These are phyloP conservation scores for Polypedilum vanderplanki DNA, from an alignment of 1,140 invertebrate genomes.

Conservation along the genomic window DNA sequence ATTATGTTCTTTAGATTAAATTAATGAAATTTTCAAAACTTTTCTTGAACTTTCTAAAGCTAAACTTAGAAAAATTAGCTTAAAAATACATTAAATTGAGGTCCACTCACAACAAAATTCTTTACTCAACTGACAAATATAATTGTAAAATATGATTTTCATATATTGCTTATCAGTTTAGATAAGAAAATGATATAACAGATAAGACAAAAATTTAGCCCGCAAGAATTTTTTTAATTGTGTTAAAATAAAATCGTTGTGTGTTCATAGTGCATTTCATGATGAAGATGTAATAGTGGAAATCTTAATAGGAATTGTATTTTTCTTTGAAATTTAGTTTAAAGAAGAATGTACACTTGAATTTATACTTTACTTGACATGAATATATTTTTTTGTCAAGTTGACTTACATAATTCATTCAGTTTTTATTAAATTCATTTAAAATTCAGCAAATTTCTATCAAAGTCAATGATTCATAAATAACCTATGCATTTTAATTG, in stretches of 20 bases:
- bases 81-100: neutral
- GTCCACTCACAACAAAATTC: neutral
- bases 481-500: too few species aligned
- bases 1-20: neutral
- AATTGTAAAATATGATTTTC: neutral
- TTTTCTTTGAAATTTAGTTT: neutral
- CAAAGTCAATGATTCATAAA: too few species aligned
- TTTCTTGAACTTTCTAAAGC: neutral
- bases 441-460: too few species aligned
- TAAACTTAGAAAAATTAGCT: neutral
- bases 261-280: neutral
- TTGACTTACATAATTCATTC: too few species aligned
- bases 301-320: neutral
- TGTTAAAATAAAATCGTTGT: neutral
- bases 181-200: slow-evolving; percentile 5
- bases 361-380: neutral
- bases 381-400: too few species aligned
- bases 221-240: neutral
- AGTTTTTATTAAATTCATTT: too few species aligned
- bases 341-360: neutral
- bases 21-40: neutral
- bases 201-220: neutral
- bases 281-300: neutral
- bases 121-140: neutral
- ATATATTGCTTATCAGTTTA: neutral